phyloP scores from a whole-genome alignment of 2,888 invertebrate species.

The Tanytarsus gracilentus region DNA sequence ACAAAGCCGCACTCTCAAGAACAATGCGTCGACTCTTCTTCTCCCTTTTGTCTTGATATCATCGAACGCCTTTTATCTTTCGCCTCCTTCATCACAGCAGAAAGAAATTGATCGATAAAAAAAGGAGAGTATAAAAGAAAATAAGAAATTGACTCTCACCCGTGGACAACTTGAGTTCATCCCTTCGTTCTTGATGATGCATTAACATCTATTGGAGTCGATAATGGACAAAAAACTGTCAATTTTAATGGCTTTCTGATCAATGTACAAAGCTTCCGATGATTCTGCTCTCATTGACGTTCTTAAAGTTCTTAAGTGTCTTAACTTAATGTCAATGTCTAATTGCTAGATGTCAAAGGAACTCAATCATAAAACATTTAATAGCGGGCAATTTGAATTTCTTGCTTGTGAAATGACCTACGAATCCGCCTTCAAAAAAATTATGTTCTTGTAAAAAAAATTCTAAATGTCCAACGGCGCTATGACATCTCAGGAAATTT shows the following conservation, averaged over 20 bases:
- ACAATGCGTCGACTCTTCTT: constrained; percentile 2
- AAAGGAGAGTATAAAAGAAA: too few species aligned
- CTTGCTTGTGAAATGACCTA: too few species aligned
- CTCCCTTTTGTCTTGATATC: background rate
- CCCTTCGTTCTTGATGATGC: too few species aligned
- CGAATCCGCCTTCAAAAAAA: too few species aligned
- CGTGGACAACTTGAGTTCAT: too few species aligned
- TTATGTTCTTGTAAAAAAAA: constrained; percentile 2
- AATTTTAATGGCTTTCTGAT: constrained; percentile 2
- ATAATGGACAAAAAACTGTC: constrained; percentile 27
- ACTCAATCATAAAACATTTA: too few species aligned
- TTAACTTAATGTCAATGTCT: too few species aligned
- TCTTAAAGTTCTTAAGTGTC: too few species aligned
- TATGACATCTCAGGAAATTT: constrained; percentile 13
- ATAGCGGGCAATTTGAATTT: too few species aligned
- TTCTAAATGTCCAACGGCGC: constrained; percentile 18
- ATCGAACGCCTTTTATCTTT: background rate
- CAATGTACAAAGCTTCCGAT: background rate
- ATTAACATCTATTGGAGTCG: too few species aligned
- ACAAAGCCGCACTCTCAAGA: background rate
- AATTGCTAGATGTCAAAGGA: too few species aligned
- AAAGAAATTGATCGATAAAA: background rate
- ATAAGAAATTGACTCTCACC: too few species aligned
- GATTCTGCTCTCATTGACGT: constrained; percentile 8
- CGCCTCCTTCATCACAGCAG: background rate